phyloP scores from a whole-genome alignment of 2,888 invertebrate species.

The Netelia inedita region DNA sequence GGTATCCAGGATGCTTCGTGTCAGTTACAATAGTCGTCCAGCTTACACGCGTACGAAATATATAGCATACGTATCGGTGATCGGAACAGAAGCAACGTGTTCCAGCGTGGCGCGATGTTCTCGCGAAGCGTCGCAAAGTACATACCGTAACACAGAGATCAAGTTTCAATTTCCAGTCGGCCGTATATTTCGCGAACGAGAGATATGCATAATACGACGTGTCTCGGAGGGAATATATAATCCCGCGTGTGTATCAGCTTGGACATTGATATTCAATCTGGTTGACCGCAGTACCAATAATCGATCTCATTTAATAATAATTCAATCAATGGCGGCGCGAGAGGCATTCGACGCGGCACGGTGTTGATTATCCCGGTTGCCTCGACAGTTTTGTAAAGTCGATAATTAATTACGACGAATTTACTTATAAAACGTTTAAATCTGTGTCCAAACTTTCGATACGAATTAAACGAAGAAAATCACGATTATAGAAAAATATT shows the following conservation, averaged over 20 bases:
- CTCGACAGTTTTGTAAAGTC: background rate
- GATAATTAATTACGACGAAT: too few species aligned
- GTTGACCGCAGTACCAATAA: constrained; percentile 2
- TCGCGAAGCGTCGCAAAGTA: background rate
- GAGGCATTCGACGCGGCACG: background rate
- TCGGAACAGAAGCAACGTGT: constrained; percentile 18
- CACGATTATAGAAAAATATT: background rate
- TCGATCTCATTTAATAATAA: constrained; percentile 5
- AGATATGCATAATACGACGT: background rate
- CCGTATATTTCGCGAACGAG: background rate
- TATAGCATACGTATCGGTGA: background rate
- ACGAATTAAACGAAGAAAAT: background rate
- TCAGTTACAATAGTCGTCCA: constrained; percentile 32
- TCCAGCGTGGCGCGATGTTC: background rate
- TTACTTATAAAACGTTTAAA: too few species aligned
- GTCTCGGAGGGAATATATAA: constrained; percentile 13
- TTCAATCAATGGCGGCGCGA: background rate
- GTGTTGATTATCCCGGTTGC: background rate
- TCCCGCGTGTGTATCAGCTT: background rate
- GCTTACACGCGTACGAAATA: constrained; percentile 11
- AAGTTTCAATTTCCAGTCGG: constrained; percentile 16
- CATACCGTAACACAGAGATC: constrained; percentile 13
- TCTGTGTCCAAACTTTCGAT: background rate
- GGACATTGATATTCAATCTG: constrained; percentile 16
- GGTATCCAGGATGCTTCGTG: constrained; percentile 56